Evolutionary conservation across 2,113 vertebrate species (phyloP).

Genomic region (Dolichallabes microphthalmus): DNA sequence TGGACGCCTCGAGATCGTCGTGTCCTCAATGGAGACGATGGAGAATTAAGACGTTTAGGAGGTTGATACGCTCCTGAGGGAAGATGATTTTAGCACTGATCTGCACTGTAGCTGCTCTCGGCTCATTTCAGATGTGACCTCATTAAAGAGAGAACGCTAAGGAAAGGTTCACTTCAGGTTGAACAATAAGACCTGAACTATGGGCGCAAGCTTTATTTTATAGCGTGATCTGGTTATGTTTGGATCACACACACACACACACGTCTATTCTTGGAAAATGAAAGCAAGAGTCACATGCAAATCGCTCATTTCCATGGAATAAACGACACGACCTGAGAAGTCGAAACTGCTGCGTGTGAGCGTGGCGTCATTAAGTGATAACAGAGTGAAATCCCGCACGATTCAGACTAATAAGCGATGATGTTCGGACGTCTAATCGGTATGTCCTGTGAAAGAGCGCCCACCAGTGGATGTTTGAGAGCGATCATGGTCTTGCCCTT

Average conservation of each 20-base stretch:
- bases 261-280: not conserved
- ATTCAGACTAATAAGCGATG: not conserved
- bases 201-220: not conserved
- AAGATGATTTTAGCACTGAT: not conserved
- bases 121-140: not conserved
- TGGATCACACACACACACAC: not conserved
- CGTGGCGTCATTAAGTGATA: not conserved
- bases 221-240: not conserved
- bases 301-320: not conserved
- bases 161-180: not conserved
- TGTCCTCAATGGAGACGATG: not conserved
- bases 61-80: not conserved
- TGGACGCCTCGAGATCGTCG: too few species aligned
- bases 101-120: not conserved
- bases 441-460: conserved; percentile 19
- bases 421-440: not conserved
- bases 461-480: conserved; percentile 91
- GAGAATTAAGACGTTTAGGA: not conserved
- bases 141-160: not conserved
- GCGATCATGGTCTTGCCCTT: conserved; percentile 85
- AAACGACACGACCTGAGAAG: not conserved
- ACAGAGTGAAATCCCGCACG: not conserved
- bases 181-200: too few species aligned
- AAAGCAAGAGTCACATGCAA: conserved; percentile 7
- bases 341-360: not conserved